Evolutionary conservation across 37 sponge, comb jelly and placozoan genomes (phyloP).

Genomic region (Tethya wilhelma): DNA sequence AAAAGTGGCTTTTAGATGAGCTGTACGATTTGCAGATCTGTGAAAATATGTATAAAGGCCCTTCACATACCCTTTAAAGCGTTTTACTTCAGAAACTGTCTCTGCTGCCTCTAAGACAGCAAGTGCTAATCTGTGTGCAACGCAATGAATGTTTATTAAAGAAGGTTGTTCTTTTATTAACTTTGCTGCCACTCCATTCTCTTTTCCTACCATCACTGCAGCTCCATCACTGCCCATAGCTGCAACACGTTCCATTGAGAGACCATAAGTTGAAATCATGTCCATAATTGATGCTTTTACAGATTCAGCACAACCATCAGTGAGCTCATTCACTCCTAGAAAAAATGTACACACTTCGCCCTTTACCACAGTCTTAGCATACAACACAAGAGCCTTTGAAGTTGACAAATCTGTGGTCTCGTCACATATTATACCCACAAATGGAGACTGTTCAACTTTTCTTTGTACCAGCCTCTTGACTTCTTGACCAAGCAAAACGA

Average conservation of each 20-base stretch:
- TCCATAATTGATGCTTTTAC: neutral
- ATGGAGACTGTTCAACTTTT: neutral
- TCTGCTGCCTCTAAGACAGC: neutral
- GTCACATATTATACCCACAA: conserved; percentile 14
- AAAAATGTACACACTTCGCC: neutral
- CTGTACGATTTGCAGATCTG: neutral
- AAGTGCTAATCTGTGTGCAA: neutral
- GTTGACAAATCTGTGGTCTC: conserved; percentile 44
- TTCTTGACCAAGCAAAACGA: conserved; percentile 3
- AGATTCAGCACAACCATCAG: neutral
- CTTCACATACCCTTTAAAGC: neutral
- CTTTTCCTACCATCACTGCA: neutral
- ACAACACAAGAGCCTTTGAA: conserved; percentile 32
- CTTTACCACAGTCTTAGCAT: neutral
- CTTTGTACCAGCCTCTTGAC: neutral
- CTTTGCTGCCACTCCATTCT: neutral
- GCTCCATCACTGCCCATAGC: conserved; percentile 1
- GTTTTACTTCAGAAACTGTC: neutral
- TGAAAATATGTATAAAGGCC: neutral
- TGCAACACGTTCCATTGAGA: neutral
- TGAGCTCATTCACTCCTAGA: neutral
- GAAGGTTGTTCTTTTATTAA: neutral
- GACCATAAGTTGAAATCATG: neutral
- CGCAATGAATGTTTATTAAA: neutral
- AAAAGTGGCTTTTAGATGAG: neutral